Base-by-base conservation (phyloP, 2,113 vertebrate genomes). In the Gopherus flavomarginatus region DNA sequence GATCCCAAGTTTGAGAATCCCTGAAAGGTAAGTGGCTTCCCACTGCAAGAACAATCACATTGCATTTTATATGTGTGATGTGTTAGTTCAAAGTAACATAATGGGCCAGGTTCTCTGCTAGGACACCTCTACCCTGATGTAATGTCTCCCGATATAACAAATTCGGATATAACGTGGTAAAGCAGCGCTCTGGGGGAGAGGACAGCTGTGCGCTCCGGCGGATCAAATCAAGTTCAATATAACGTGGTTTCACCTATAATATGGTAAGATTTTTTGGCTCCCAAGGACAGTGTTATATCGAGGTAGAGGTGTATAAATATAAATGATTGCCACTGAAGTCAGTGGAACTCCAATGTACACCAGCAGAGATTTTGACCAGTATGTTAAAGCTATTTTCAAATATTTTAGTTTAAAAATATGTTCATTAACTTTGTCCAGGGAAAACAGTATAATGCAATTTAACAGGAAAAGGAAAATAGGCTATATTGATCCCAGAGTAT, bases 401-500 rank as follows among this genome's bases (percentile, higher is more conserved):
- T 50, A 89, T 83, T 24, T 86, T 84, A 26, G 81, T 95, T 88
- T 77, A 50, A 88, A 90, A 75, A 29, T 75, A 81, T 35, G 59
- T 17, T 69, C 31, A n/a, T 69, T 69, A 7, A 69, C 7, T 2
- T 69, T 19, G 31, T 35, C 4, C 13, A 65, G 29, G 85, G 26
- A 77, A 31, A 22, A 65, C 35, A 94, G 84, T 54, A 92, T 77
- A 90, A 92, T 89, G 85, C 29, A 86, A 89, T 95, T 96, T 94
- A 93, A 90, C 83, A 90, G 21, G 81, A 44, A 47, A 88, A 81
- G 92, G 27, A 89, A 94, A 95, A 95, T 89, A 95, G 62, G 82
- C 92, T 95, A 84, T 78, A 72, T 22, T 88, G 13, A 6, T 22
- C 78, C 83, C 42, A 92, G 88, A 95, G 56, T 89, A 62, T 0